These are phyloP conservation scores for Prionace glauca DNA, from an alignment of 2,797 vertebrate genomes.

Conservation along the genomic window DNA sequence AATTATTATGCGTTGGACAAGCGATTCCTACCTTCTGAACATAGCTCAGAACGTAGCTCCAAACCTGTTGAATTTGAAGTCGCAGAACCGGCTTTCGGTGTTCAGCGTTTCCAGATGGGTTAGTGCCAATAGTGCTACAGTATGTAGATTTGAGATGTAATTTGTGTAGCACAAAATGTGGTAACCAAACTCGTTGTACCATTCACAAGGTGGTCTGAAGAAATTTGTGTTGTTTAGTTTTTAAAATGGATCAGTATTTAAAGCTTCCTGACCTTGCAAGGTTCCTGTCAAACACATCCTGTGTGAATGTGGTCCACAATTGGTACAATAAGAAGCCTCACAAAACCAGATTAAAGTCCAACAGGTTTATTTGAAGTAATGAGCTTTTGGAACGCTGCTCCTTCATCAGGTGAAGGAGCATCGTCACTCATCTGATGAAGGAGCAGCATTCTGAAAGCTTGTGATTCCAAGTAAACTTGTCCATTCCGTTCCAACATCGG, in stretches of 20 bases:
- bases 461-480: too few relatives aligned
- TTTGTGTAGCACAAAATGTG: background rate
- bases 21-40: background rate
- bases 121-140: background rate
- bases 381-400: too few relatives aligned
- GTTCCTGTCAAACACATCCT: background rate
- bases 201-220: background rate
- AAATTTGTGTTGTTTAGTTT: slow-evolving; percentile 3
- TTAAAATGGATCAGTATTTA: background rate
- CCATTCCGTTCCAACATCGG: too few relatives aligned
- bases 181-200: background rate
- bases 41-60: background rate
- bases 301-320: background rate
- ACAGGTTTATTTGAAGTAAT: too few relatives aligned
- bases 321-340: background rate
- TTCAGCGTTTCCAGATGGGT: background rate
- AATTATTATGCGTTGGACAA: background rate
- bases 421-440: too few relatives aligned
- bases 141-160: background rate
- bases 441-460: too few relatives aligned
- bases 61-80: slow-evolving; percentile 2
- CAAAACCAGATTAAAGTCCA: too few relatives aligned
- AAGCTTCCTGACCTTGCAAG: background rate
- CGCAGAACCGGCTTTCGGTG: background rate
- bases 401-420: too few relatives aligned